phyloP scores from a whole-genome alignment of 1,140 invertebrate genomes.

The Elymnias hypermnestra region DNA sequence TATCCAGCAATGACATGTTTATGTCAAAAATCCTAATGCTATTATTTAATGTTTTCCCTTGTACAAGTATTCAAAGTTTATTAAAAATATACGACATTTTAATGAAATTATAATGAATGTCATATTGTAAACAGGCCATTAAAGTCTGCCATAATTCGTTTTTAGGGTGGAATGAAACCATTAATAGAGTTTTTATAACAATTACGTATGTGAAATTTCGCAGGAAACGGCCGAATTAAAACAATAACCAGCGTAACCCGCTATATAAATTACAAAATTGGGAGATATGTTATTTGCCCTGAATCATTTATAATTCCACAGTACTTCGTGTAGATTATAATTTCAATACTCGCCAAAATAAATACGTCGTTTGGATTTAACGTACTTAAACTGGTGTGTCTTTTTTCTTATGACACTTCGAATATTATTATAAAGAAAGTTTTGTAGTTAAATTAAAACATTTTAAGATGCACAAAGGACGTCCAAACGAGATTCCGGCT shows the following conservation, averaged over 20 bases:
- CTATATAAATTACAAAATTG: slow-evolving; percentile 10
- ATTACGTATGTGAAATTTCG: background rate
- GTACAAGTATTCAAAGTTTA: background rate
- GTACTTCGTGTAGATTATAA: background rate
- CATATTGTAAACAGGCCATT: background rate
- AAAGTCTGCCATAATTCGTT: slow-evolving; percentile 2
- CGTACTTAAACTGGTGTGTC: no score
- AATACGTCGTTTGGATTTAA: no score
- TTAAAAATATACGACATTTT: background rate
- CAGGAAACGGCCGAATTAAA: slow-evolving; percentile 8
- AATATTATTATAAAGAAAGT: no score
- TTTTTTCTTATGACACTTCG: no score
- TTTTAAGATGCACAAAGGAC: no score
- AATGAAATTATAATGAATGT: background rate
- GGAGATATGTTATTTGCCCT: background rate
- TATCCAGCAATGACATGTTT: no score
- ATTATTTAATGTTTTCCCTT: no score
- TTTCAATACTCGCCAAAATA: background rate
- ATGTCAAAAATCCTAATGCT: no score
- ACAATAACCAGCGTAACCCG: slow-evolving; percentile 4
- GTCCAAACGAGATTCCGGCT: no score
- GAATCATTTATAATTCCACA: background rate
- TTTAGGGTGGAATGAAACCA: slow-evolving; percentile 5
- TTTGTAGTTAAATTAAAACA: no score
- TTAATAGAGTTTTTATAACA: slow-evolving; percentile 3